These are phyloP conservation scores for Sitta europaea DNA, from an alignment of 2,113 vertebrate species.

Conservation along the genomic window DNA sequence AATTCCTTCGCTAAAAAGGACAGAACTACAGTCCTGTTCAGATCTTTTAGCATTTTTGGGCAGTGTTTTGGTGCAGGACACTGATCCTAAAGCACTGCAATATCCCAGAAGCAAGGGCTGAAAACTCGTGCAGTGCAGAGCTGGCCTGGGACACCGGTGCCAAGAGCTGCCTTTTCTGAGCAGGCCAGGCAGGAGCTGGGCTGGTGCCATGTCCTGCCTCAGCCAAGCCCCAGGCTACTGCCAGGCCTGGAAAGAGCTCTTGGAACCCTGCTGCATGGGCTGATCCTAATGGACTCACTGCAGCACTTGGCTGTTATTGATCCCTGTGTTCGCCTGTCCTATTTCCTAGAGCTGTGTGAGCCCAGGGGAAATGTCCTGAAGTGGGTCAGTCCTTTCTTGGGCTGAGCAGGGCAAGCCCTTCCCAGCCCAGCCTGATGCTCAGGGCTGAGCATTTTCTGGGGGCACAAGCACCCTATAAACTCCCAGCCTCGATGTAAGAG, in stretches of 20 bases:
- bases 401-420: not conserved
- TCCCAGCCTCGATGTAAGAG: not conserved
- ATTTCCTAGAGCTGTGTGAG: constrained; percentile 45
- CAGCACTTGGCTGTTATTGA: constrained; percentile 52
- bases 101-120: not conserved
- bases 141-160: not conserved
- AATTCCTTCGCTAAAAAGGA: not conserved
- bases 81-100: not conserved
- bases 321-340: constrained; percentile 39
- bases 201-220: not conserved
- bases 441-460: not conserved
- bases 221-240: constrained; percentile 41
- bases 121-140: not conserved
- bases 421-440: not conserved
- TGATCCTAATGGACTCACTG: constrained; percentile 45
- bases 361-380: constrained; percentile 20
- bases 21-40: not conserved
- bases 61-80: not conserved
- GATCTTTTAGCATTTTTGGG: not conserved
- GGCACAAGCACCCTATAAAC: not conserved
- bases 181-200: not conserved
- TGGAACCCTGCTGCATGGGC: constrained; percentile 23
- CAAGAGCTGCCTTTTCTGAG: not conserved
- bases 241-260: not conserved
- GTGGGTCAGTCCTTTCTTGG: constrained; percentile 40